Conservation (phyloP, 2,113 vertebrate genomes). For the Numida meleagris region DNA sequence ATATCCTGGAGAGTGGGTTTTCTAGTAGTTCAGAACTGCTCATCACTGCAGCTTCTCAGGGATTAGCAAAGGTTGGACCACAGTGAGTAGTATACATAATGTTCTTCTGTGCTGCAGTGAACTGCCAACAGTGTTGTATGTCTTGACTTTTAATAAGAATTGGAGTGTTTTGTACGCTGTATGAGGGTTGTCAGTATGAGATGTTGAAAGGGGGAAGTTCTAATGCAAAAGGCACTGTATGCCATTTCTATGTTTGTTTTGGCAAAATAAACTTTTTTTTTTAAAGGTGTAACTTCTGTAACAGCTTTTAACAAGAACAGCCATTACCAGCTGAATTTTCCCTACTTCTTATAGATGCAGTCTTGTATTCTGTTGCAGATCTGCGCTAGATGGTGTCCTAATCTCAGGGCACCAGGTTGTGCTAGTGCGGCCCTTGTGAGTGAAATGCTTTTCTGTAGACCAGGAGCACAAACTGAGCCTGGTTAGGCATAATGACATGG, state of each 20-base stretch:
- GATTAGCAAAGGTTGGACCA: neutral
- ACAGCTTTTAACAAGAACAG: neutral
- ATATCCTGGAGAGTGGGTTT: neutral
- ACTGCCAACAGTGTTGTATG: accelerated
- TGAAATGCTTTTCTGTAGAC: neutral
- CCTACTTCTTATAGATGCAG: neutral
- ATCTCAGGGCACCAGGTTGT: neutral
- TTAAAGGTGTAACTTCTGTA: neutral
- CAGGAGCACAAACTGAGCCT: neutral
- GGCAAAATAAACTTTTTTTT: no score
- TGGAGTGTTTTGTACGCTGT: neutral
- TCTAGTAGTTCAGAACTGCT: neutral
- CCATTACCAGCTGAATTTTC: neutral
- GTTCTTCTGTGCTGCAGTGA: neutral
- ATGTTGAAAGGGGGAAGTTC: neutral
- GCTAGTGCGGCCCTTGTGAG: neutral
- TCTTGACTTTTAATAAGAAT: neutral
- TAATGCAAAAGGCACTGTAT: neutral
- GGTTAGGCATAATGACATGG: neutral
- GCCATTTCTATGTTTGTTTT: neutral
- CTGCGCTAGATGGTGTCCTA: neutral
- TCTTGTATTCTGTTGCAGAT: neutral
- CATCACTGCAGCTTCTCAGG: neutral
- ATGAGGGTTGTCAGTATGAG: neutral
- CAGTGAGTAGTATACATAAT: neutral